Conservation (phyloP, 2,888 invertebrate genomes). For the Anthrax anthrax region DNA sequence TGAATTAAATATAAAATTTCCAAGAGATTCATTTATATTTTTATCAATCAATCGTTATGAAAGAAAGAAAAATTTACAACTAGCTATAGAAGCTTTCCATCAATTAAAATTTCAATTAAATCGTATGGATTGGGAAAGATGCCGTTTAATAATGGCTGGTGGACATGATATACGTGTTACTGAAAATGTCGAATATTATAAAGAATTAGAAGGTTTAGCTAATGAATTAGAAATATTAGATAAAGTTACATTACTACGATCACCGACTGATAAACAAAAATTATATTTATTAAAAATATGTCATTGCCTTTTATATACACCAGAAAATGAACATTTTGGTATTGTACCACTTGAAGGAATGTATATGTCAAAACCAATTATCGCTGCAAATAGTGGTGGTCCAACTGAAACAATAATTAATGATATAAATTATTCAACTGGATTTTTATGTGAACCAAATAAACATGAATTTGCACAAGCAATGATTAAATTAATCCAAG, state of each 20-base stretch:
- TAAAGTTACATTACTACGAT: conserved; percentile 70
- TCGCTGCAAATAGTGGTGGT: conserved; percentile 91
- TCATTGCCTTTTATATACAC: conserved; percentile 82
- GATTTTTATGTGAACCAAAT: conserved; percentile 59
- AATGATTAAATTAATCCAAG: conserved; percentile 53
- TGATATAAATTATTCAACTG: conserved; percentile 57
- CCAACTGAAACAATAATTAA: conserved; percentile 81
- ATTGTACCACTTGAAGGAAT: conserved; percentile 98
- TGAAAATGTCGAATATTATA: conserved; percentile 77
- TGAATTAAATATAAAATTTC: conserved; percentile 25
- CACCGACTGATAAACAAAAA: conserved; percentile 76
- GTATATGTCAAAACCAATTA: conserved; percentile 83
- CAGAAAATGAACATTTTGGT: conserved; percentile 95
- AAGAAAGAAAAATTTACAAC: conserved; percentile 82
- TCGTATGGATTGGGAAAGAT: conserved; percentile 44
- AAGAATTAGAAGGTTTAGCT: conserved; percentile 55
- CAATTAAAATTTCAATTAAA: conserved; percentile 40
- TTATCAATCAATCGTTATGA: conserved; percentile 96
- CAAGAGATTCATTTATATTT: conserved; percentile 52
- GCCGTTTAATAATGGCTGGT: conserved; percentile 87
- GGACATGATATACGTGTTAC: conserved; percentile 82
- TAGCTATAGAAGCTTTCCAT: conserved; percentile 73
- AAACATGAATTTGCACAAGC: conserved; percentile 60
- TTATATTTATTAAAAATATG: conserved; percentile 61
- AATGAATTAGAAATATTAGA: conserved; percentile 48